Percentiles rank a stretch among this genome's conserved stretches.
Evolutionary conservation across 2,797 vertebrate species (phyloP).

Genomic region (Eupleurogrammus muticus): DNA sequence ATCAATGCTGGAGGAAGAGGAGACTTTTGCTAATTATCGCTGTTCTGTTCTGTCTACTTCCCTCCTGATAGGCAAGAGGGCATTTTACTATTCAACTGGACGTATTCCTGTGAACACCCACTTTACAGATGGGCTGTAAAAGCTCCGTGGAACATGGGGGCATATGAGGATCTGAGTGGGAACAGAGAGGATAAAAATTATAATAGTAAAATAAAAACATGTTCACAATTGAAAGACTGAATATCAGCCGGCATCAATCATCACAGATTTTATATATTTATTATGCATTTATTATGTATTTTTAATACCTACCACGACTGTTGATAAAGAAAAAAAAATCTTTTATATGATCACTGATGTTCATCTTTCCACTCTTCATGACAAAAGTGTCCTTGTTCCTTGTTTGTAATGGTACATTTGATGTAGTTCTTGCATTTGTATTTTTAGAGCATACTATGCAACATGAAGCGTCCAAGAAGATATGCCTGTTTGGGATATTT

Average conservation of each 20-base stretch:
- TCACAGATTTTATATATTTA: no score
- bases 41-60: slow-evolving; percentile 46
- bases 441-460: slow-evolving; percentile 2
- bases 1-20: slow-evolving; percentile 37
- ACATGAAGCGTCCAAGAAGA: not conserved
- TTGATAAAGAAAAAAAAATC: not conserved
- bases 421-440: not conserved
- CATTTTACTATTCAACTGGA: slow-evolving; percentile 42
- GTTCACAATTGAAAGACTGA: slow-evolving; percentile 15
- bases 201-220: slow-evolving; percentile 47
- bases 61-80: slow-evolving; percentile 47
- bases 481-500: not conserved
- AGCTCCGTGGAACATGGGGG: slow-evolving; percentile 52
- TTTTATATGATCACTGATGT: not conserved
- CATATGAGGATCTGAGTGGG: slow-evolving; percentile 43
- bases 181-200: slow-evolving; percentile 45
- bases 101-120: slow-evolving; percentile 57
- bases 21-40: slow-evolving; percentile 56
- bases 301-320: not conserved
- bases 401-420: not conserved
- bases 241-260: slow-evolving; percentile 2
- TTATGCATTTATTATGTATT: no score
- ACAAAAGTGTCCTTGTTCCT: not conserved
- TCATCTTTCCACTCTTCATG: not conserved
- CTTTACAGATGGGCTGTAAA: slow-evolving; percentile 59